A percentile compares a stretch with the other conserved stretches of the same genome.
These are phyloP conservation scores for Ceyx cyanopectus DNA, from an alignment of 2,113 vertebrate species.

Conservation along the genomic window DNA sequence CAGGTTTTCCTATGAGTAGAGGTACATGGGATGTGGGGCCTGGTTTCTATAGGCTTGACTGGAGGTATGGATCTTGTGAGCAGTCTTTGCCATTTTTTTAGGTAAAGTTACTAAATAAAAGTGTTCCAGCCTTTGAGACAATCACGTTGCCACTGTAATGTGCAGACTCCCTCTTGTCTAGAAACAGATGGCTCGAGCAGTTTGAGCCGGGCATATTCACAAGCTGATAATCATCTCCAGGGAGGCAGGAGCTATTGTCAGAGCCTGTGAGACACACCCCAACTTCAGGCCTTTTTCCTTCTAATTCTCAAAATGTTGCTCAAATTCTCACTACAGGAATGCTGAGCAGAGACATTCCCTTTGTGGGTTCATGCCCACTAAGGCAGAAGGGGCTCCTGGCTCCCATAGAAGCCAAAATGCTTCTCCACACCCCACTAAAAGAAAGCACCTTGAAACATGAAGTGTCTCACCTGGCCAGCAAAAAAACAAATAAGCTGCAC, in stretches of 20 bases:
- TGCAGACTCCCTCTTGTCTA: slow-evolving; percentile 16
- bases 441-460: background rate
- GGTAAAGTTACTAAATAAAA: background rate
- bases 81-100: background rate
- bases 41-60: background rate
- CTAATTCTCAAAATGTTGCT: slow-evolving; percentile 36
- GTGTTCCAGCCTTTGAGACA: background rate
- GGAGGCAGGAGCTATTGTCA: slow-evolving; percentile 61
- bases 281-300: slow-evolving; percentile 59
- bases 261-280: slow-evolving; percentile 63
- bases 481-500: background rate
- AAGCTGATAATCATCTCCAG: slow-evolving; percentile 63
- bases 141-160: background rate
- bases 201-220: slow-evolving; percentile 48
- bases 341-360: slow-evolving; percentile 47
- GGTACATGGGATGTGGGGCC: background rate
- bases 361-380: background rate
- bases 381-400: background rate
- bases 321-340: slow-evolving; percentile 28
- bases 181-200: slow-evolving; percentile 59
- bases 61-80: background rate
- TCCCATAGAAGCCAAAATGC: background rate
- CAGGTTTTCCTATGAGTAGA: background rate
- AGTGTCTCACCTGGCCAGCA: background rate
- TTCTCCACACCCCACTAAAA: background rate